phyloP scores from a whole-genome alignment of 2,113 vertebrate genomes.

The Globicephala melas region DNA sequence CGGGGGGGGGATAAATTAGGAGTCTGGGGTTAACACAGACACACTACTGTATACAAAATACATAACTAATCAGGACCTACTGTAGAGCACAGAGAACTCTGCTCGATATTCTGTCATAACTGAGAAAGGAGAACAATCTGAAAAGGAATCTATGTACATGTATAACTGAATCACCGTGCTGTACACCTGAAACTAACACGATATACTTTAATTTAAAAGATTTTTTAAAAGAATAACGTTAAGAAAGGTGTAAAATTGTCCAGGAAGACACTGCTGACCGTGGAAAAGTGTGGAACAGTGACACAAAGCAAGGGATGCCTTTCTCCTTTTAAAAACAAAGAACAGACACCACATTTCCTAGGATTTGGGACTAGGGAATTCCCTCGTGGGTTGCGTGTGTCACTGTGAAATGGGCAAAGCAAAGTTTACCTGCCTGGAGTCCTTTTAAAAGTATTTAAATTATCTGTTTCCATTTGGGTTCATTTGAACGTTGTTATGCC shows the following conservation, averaged over 20 bases:
- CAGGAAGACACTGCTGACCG: neutral
- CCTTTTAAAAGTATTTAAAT: neutral
- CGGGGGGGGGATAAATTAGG: too few species aligned
- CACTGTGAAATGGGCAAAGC: accelerated
- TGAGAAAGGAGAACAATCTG: neutral
- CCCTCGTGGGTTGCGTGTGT: accelerated
- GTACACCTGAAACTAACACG: neutral
- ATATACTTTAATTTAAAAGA: neutral
- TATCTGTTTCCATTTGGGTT: neutral
- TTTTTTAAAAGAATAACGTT: neutral
- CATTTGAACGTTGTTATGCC: accelerated
- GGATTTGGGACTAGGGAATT: neutral
- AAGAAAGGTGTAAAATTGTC: neutral
- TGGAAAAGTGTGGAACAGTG: accelerated
- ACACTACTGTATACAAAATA: neutral
- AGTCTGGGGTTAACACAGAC: too few species aligned
- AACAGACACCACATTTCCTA: accelerated
- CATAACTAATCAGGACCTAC: neutral
- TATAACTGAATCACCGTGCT: neutral
- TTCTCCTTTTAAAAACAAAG: neutral
- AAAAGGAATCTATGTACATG: neutral
- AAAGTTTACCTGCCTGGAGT: neutral
- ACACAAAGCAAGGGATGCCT: neutral
- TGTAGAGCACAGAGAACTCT: neutral
- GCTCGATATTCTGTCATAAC: neutral